Evolutionary conservation across 2,888 invertebrate species (phyloP), one percentile per base, ranked within the genome.

Genomic region (Diaphora mendica): DNA sequence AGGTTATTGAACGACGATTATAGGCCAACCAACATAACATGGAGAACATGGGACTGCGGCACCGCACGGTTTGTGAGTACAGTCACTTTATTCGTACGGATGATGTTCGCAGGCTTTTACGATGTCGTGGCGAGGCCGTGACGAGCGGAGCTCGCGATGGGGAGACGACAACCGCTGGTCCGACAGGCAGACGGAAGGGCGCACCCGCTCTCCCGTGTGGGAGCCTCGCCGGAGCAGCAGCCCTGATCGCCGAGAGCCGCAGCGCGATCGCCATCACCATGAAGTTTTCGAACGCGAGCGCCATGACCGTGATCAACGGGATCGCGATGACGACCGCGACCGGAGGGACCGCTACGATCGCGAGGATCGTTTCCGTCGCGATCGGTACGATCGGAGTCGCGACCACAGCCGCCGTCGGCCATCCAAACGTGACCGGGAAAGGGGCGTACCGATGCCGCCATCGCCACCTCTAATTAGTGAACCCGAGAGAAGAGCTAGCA

Each of bases 61-160:
- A 74, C 71, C 87, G 88, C 79, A 81, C 81, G 83, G 85, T 88
- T 86, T 86, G 91, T 91, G 88, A 91, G 91, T 92, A 90, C 86
- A 75, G 80, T 83, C 80, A 86, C 90, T 94, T 93, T 89, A 94
- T 91, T 87, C 81, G 84, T 88, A 88, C 86, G 89, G 90, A 82
- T 88, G 91, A 90, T 94, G 92, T 95, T 95, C 93, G 86, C 95
- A 95, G 95, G 93, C 89, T 68, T 75, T 77, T 85, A 87, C 86
- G 85, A 95, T 95, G 95, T 95, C 95, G 87, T 94, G 95, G 95
- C 91, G 95, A 74, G 91, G 90, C 79, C 89, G 93, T 73, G 93
- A 94, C 78, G 93, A 92, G 79, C 90, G 94, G 72, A 86, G 87
- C 73, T 85, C 91, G 77, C 91, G 94, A 33, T 94, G 94, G 94